Percentiles rank a stretch among this genome's conserved stretches.
Conservation (phyloP, 2,113 vertebrate genomes). For the Larimichthys polyactis region DNA sequence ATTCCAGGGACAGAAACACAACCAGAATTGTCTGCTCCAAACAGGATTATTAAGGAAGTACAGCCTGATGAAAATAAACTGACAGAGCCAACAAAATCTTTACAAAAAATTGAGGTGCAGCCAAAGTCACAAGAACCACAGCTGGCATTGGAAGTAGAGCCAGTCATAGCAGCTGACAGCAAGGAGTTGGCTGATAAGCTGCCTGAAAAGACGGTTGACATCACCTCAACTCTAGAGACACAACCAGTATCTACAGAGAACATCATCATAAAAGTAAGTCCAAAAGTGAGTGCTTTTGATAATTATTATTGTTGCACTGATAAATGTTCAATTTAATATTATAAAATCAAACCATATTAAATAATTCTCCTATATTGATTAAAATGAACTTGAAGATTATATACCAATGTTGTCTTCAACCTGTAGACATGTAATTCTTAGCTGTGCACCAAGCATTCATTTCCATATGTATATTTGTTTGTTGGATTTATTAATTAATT, state of each 20-base stretch:
- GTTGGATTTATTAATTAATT: neutral
- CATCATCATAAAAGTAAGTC: conserved; percentile 51
- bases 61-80: conserved; percentile 35
- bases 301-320: neutral
- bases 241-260: conserved; percentile 29
- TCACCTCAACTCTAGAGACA: conserved; percentile 30
- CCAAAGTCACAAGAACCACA: conserved; percentile 48
- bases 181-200: conserved; percentile 58
- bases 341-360: neutral
- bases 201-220: conserved; percentile 26
- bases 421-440: neutral
- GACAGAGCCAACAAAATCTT: conserved; percentile 37
- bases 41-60: conserved; percentile 32
- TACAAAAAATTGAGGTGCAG: conserved; percentile 44
- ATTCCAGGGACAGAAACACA: conserved; percentile 31
- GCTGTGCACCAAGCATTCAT: neutral
- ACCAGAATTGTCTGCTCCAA: conserved; percentile 56
- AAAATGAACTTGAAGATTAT: neutral
- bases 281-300: neutral
- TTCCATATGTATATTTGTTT: neutral
- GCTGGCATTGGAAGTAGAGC: conserved; percentile 35
- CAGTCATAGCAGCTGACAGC: conserved; percentile 15
- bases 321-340: neutral
- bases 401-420: neutral
- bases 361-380: neutral